Conservation (phyloP, 2,797 vertebrate genomes). For the Tarsius wallacei region DNA sequence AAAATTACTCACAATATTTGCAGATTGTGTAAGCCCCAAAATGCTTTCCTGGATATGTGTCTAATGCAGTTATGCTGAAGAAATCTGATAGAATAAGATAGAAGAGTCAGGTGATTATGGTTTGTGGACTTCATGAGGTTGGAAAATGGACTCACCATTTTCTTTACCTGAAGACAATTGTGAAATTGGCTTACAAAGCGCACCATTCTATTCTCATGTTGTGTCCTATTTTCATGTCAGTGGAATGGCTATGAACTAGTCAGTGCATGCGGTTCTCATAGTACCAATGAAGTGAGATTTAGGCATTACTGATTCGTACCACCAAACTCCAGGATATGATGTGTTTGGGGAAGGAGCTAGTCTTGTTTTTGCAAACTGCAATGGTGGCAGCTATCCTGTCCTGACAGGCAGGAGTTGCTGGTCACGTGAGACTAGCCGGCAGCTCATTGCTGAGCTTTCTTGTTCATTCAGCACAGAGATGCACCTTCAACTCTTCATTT, state of each 20-base stretch:
- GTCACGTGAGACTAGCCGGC: not conserved
- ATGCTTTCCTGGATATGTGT: conserved; percentile 91
- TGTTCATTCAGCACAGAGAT: not conserved
- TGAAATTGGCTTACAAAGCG: not conserved
- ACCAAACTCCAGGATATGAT: not conserved
- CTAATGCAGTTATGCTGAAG: conserved; percentile 93
- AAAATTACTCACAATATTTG: conserved; percentile 92
- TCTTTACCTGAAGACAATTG: not conserved
- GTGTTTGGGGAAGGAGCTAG: not conserved
- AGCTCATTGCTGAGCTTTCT: not conserved
- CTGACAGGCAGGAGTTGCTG: not conserved
- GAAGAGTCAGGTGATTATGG: conserved; percentile 18
- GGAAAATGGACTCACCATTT: not conserved
- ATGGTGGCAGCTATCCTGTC: not conserved
- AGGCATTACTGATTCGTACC: not conserved
- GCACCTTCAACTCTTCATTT: not conserved
- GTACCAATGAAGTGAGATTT: not conserved
- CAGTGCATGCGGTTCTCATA: no score
- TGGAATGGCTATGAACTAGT: not conserved
- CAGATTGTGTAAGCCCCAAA: conserved; percentile 92
- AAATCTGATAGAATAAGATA: conserved; percentile 87
- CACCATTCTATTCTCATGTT: not conserved
- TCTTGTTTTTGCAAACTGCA: not conserved
- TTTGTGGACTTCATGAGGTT: not conserved
- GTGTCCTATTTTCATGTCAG: no score